Evolutionary conservation across 2,113 vertebrate species (phyloP), one percentile per base, ranked within the genome.

Genomic region (Pleuronectes platessa): DNA sequence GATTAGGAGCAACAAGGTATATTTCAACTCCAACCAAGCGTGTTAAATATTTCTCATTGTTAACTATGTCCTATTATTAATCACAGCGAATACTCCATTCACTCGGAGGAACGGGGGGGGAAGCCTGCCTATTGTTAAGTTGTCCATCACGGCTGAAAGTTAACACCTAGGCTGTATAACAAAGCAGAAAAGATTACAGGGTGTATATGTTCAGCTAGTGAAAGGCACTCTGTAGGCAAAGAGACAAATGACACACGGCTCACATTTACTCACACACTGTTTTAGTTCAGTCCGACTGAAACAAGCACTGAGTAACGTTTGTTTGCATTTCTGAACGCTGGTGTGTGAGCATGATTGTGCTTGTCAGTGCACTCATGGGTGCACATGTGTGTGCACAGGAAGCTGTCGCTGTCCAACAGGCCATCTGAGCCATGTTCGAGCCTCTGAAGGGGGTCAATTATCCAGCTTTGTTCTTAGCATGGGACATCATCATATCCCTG

Each of bases 381-480:
- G 35, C 62, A 82, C 53, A 47, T 79, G n/a, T 78, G 51, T 72
- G 54, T 62, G 24, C 58, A 69, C 71, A 64, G 83, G 78, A 78
- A 70, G 68, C 42, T 0, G 42, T 64, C 74, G 63, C 55, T 64
- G 71, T 74, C 75, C 83, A 65, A 79, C 68, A 61, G 88, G 60
- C 70, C 42, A 37, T 47, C 45, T 70, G 45, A 83, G 86, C 87
- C 23, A 40, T 23, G 76, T 62, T 26, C 79, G 69, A 20, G 40
- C 54, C 85, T 76, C 86, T 80, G 79, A 83, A 74, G 83, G 86
- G 82, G 78, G 81, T 90, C 78, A 87, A 89, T 93, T 90, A 91
- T 88, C 73, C 79, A 7, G 72, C 74, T 88, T 91, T 90, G 79
- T 91, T 90, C 87, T 79, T 88, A 69, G 74, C 76, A 68, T 85